Evolutionary conservation across 2,113 vertebrate species (phyloP).

Genomic region (Ibidorhyncha struthersii): DNA sequence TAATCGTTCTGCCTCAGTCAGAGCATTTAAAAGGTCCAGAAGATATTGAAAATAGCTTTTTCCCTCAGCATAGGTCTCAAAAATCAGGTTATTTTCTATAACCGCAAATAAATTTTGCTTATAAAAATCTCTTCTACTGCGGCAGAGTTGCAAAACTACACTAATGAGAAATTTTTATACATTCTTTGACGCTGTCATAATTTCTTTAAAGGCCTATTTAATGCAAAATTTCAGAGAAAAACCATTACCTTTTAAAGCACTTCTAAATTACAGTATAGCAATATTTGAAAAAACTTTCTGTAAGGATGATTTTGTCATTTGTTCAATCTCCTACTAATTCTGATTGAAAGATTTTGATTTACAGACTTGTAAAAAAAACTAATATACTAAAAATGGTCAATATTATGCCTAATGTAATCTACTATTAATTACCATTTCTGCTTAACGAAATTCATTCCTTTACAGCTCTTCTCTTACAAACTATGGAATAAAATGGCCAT

Average conservation of each 20-base stretch:
- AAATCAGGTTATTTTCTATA: not conserved
- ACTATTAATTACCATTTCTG: not conserved
- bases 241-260: not conserved
- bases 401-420: not conserved
- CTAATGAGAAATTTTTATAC: not conserved
- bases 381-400: not conserved
- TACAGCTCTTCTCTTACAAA: not conserved
- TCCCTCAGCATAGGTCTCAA: not conserved
- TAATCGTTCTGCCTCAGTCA: not conserved
- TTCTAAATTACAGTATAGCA: not conserved
- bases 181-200: not conserved
- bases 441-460: not conserved
- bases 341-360: not conserved
- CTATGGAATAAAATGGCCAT: not conserved
- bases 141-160: not conserved
- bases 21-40: not conserved
- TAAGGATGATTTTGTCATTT: not conserved
- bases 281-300: not conserved
- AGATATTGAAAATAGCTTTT: not conserved
- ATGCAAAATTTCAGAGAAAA: not conserved
- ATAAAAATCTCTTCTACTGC: not conserved
- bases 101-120: not conserved
- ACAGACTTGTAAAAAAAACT: not conserved
- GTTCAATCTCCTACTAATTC: not conserved
- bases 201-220: not conserved